phyloP scores from a whole-genome alignment of 2,888 invertebrate genomes.

The Amphipoea oculea region DNA sequence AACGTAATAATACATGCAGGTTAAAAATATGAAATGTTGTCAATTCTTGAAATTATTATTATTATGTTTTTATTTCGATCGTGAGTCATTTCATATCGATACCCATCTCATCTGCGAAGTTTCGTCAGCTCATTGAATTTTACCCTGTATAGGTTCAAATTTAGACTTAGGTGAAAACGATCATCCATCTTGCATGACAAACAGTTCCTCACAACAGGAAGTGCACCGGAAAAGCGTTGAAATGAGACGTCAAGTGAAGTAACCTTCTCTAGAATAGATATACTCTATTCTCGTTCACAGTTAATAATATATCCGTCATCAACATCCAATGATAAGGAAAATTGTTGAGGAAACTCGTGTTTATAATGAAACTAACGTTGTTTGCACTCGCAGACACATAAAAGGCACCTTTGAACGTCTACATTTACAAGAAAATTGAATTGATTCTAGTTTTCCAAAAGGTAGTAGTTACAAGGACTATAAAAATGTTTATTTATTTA shows the following conservation, averaged over 20 bases:
- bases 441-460: too few relatives aligned
- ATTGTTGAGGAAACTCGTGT: slow-evolving; percentile 5
- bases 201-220: slow-evolving; percentile 2
- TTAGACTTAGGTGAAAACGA: background rate
- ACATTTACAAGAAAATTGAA: too few relatives aligned
- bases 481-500: too few relatives aligned
- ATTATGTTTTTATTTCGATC: too few relatives aligned
- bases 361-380: background rate
- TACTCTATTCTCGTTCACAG: background rate
- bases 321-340: slow-evolving; percentile 17
- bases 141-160: background rate
- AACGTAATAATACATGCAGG: too few relatives aligned
- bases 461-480: too few relatives aligned
- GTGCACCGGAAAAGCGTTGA: slow-evolving; percentile 2
- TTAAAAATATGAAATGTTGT: too few relatives aligned
- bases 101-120: background rate
- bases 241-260: background rate
- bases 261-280: slow-evolving; percentile 1
- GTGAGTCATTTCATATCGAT: too few relatives aligned
- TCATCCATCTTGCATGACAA: slow-evolving; percentile 7
- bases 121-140: background rate
- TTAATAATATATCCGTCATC: slow-evolving; percentile 5
- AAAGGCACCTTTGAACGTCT: too few relatives aligned
- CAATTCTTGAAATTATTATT: too few relatives aligned
- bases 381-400: background rate